These are phyloP conservation scores for Glyptemys insculpta DNA, from an alignment of 2,797 vertebrate genomes.

Conservation along the genomic window DNA sequence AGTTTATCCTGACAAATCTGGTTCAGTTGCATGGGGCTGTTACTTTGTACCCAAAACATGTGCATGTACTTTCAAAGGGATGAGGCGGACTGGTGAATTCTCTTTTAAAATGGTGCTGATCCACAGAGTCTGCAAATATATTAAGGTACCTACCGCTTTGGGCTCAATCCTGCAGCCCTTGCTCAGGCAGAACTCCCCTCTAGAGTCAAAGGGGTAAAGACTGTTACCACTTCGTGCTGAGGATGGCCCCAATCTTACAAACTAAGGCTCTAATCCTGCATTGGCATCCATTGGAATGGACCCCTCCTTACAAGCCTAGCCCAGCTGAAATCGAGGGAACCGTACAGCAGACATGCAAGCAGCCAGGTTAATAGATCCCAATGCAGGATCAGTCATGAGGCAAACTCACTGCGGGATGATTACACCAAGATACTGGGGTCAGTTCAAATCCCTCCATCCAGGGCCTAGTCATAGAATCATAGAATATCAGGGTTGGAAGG, in stretches of 20 bases:
- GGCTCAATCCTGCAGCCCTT: background rate
- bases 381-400: no score
- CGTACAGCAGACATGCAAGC: no score
- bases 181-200: background rate
- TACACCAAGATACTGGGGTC: no score
- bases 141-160: background rate
- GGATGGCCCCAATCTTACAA: background rate
- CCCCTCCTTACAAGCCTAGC: no score
- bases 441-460: no score
- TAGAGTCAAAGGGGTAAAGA: background rate
- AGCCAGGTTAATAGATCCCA: no score
- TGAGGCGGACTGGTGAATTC: background rate
- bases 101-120: background rate
- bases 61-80: background rate
- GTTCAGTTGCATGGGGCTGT: background rate
- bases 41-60: background rate
- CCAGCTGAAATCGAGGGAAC: no score
- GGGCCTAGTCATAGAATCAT: no score
- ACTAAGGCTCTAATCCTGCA: no score
- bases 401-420: no score
- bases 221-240: background rate
- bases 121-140: background rate
- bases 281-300: no score
- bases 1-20: constrained; percentile 26
- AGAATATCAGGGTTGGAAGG: no score